Conservation (phyloP, 2,113 vertebrate genomes). For the Chaetura pelagica region DNA sequence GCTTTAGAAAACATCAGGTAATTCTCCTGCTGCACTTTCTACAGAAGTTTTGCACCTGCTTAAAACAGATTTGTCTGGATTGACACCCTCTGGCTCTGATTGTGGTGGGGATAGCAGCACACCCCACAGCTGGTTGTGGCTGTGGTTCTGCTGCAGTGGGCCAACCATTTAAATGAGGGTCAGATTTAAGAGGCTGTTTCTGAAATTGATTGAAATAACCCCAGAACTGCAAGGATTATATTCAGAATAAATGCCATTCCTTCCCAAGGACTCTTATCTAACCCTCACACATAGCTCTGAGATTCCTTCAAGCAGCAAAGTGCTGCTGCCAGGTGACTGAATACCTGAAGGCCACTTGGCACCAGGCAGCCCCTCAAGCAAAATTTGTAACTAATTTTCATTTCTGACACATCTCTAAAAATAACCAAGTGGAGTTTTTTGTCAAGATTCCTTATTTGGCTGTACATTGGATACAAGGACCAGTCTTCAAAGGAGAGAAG, state of each 20-base stretch:
- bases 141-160: neutral
- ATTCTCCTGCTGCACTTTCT: neutral
- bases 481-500: neutral
- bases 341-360: constrained; percentile 11
- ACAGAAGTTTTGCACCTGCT: neutral
- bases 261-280: constrained; percentile 58
- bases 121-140: neutral
- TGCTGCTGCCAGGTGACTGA: neutral
- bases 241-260: constrained; percentile 27
- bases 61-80: neutral
- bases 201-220: constrained; percentile 52
- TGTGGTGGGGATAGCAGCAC: neutral
- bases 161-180: neutral
- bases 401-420: neutral
- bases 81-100: too few species aligned
- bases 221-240: constrained; percentile 36
- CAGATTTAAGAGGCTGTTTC: constrained; percentile 1
- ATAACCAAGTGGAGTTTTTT: neutral
- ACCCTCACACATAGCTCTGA: constrained; percentile 35
- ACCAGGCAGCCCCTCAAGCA: constrained; percentile 3
- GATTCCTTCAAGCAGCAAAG: constrained; percentile 34
- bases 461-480: neutral
- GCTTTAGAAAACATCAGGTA: neutral
- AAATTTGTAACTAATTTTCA: neutral
- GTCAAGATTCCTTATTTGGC: neutral